Base-by-base conservation (phyloP, 2,113 vertebrate species). In the Triplophysa siluroides region DNA sequence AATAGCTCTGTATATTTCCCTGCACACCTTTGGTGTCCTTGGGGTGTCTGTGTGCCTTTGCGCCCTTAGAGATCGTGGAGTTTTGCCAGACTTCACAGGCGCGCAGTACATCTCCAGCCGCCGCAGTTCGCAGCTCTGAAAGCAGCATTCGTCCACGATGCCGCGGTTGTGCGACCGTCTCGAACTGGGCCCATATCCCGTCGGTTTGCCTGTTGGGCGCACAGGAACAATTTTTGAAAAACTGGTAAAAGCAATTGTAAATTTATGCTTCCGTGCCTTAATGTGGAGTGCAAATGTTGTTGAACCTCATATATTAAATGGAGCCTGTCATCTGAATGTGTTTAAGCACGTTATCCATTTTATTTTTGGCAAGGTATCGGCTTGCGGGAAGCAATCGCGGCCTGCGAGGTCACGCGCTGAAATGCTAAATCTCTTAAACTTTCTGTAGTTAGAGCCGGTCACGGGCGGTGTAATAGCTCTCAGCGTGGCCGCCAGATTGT, bases 111-210 rank as follows among this genome's bases (percentile, higher is more conserved):
- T 98, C 93, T 99, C 98, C 87, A 99, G 92, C 86, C 96, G 92
- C 84, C 94, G 92, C 90, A 99, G 94, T 87, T 99, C 97, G 85
- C 98, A 99, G 83, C 96, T 98, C 90, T 98, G 97, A 93, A 99
- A 99, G 93, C 98, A 99, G 92, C 98, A 99, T 85, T 99, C 98
- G 2, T 99, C 95, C 91, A 99, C 98, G 52, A 99, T 99, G 88
- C 98, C 98, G 33, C 94, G 94, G 88, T 94, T 93, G 69, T 94
- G 93, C n/a, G 94, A 89, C 78, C 96, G 93, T 85, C 97, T 93
- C 84, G 94, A 93, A 87, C 90, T 98, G 83, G 95, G 92, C 79
- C 98, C 96, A 38, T 99, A 99, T 75, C 98, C 98, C 16, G 95
- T 93, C 43, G 96, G 98, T 93, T 98, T 98, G 91, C 93, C 98